Percentiles rank a stretch among this genome's conserved stretches.
Evolutionary conservation across 2,888 invertebrate genomes (phyloP).

Genomic region (Idaea biselata): DNA sequence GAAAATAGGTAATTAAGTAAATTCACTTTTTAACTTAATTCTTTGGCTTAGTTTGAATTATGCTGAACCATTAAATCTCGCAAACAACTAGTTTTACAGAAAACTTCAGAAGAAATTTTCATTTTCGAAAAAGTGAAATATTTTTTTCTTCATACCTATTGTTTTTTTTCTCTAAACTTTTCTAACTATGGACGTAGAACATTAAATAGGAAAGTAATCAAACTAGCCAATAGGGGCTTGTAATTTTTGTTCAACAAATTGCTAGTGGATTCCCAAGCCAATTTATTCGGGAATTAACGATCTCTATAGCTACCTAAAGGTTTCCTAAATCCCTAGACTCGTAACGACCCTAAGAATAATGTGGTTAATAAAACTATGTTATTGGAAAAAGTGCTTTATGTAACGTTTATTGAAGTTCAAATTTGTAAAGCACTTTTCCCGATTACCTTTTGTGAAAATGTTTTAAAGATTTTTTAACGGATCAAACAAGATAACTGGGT

Average conservation of each 20-base stretch:
- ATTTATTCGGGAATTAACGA: neutral
- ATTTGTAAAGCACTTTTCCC: neutral
- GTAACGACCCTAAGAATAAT: slow-evolving; percentile 15
- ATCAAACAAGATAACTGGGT: slow-evolving; percentile 1
- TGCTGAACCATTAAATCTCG: neutral
- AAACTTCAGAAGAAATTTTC: too few relatives aligned
- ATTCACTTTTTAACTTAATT: neutral
- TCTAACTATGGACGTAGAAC: too few relatives aligned
- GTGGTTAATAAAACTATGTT: slow-evolving; percentile 1
- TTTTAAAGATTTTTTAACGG: neutral
- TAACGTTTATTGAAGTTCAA: neutral
- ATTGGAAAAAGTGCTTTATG: neutral
- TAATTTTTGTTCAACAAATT: slow-evolving; percentile 1
- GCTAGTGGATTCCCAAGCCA: neutral
- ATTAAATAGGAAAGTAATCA: neutral
- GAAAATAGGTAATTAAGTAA: neutral
- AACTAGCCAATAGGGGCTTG: neutral
- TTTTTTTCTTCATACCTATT: too few relatives aligned
- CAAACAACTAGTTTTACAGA: too few relatives aligned
- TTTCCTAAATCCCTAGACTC: slow-evolving; percentile 18
- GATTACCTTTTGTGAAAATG: neutral
- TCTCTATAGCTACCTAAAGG: neutral
- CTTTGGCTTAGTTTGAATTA: neutral
- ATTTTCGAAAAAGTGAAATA: too few relatives aligned
- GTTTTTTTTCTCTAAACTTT: too few relatives aligned